Evolutionary conservation across 2,888 invertebrate species (phyloP), one percentile per base, ranked within the genome.

Genomic region (Dyspetes luteomarginatus): DNA sequence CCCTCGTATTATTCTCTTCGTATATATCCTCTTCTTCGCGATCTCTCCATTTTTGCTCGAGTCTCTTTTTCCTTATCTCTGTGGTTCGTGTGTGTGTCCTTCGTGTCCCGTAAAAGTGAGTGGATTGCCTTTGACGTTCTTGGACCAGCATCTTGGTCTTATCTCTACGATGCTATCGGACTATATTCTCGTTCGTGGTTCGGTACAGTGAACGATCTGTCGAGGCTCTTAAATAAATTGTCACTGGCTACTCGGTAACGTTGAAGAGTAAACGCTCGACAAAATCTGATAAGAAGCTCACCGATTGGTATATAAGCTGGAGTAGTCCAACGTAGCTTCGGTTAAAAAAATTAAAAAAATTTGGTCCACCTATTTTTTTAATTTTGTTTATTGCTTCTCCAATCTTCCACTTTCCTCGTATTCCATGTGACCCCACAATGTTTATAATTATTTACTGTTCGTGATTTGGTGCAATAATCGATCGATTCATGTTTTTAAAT

Each of bases 201-300:
- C 30, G 24, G 75, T 81, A 71, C 48, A 17, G 48, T 4, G n/a
- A 41, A 64, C 80, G 71, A 76, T 77, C 78, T 60, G 71, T 84
- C 50, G 56, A 52, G 62, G 73, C 80, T 79, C 74, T 81, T 72
- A 81, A 83, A 84, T 83, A 85, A 83, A 86, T 86, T 84, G 82
- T 60, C 76, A 68, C 52, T 52, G 43, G 48, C 65, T 55, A 50
- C 15, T 30, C 7, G 9, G 28, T 24, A 36, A 48, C 19, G 24
- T 4, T n/a, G 45, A 0, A 22, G 45, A 41, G 22, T 15, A 2
- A 12, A 56, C 45, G 15, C 4, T 43, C 65, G 45, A 56, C 22
- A 24, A 65, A 15, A 67, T n/a, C 43, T 17, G 15, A 56, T 45
- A 5, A 48, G 12, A 5, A 15, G 5, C 5, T 48, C 15, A 5